Evolutionary conservation across 2,888 invertebrate genomes (phyloP), one percentile per base, ranked within the genome.

Genomic region (Euproctis similis): DNA sequence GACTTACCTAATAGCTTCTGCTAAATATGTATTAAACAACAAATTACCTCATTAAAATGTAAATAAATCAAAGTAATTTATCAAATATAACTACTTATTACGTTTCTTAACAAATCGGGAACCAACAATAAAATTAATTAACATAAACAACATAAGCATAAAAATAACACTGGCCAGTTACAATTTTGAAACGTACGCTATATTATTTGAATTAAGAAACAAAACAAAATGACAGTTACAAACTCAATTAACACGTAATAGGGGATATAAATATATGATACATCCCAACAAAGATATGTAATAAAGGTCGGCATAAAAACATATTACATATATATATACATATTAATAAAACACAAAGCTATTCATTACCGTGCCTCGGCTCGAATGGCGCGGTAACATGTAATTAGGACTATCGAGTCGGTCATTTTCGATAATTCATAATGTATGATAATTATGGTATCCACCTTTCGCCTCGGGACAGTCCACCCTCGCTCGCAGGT

Each of bases 391-490:
- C 47, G 53, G 61, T 46, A 74, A 70, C 75, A 44, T 72, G 70
- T 76, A 80, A 82, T 82, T 81, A 81, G 65, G 70, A 59, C 53
- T 65, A 71, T 72, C 64, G 63, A 65, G 59, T 63, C 66, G 78
- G 72, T 69, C 71, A 73, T 78, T 82, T 78, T 67, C 67, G 76
- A 78, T 82, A 81, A 80, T 80, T 77, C 76, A 74, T 80, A 82
- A 82, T 81, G 77, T 71, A 81, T 75, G 80, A 71, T 82, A 82
- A 82, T 82, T 78, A 81, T 73, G 77, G 14, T 6, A 14, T 4
- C 14, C 14, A 6, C 6, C 14, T 14, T 6, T 14, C 14, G 4
- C 80, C 77, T 46, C 69, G 61, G 71, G 80, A 64, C 66, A 47
- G 46, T 46, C 47, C 52, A 53, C 38, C 40, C 45, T 37, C 35